Conservation (phyloP, 2,888 invertebrate species). For the Herminia tarsipennalis region DNA sequence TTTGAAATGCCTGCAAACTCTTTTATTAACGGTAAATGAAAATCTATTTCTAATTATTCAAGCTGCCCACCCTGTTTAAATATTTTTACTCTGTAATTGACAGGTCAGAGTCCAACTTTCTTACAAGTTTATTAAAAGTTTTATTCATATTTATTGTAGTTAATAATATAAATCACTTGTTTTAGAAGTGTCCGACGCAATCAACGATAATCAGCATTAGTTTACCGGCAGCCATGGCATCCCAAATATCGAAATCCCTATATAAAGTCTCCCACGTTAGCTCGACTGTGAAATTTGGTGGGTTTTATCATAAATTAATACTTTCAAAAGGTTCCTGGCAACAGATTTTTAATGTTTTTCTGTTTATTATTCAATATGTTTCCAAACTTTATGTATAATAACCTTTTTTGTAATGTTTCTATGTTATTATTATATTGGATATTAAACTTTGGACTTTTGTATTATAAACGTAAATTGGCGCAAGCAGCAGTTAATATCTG, state of each 20-base stretch:
- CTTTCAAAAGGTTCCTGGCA: not conserved
- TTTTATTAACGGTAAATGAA: not conserved
- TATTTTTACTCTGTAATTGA: slow-evolving; percentile 42
- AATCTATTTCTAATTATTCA: not conserved
- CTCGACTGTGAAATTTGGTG: slow-evolving; percentile 77
- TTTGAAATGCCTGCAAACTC: no score
- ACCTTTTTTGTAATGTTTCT: slow-evolving; percentile 1
- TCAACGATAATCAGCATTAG: slow-evolving; percentile 39
- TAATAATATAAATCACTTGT: slow-evolving; percentile 42
- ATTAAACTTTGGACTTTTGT: slow-evolving; percentile 70
- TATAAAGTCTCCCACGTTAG: slow-evolving; percentile 69
- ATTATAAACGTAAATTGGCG: slow-evolving; percentile 53
- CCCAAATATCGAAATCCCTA: slow-evolving; percentile 77
- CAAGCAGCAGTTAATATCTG: slow-evolving; percentile 50
- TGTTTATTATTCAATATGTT: not conserved
- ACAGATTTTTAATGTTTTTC: not conserved
- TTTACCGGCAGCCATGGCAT: slow-evolving; percentile 66
- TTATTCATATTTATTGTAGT: slow-evolving; percentile 47
- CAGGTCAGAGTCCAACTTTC: slow-evolving; percentile 83
- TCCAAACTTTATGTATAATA: not conserved
- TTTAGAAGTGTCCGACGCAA: slow-evolving; percentile 46
- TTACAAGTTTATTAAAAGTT: slow-evolving; percentile 55
- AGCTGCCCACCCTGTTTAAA: slow-evolving; percentile 10
- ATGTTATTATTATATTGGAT: slow-evolving; percentile 11
- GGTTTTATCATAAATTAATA: slow-evolving; percentile 20